A percentile compares a stretch with the other conserved stretches of the same genome.
These are phyloP conservation scores for Ornithoptera alexandrae DNA, from an alignment of 2,888 invertebrate species.

Conservation along the genomic window DNA sequence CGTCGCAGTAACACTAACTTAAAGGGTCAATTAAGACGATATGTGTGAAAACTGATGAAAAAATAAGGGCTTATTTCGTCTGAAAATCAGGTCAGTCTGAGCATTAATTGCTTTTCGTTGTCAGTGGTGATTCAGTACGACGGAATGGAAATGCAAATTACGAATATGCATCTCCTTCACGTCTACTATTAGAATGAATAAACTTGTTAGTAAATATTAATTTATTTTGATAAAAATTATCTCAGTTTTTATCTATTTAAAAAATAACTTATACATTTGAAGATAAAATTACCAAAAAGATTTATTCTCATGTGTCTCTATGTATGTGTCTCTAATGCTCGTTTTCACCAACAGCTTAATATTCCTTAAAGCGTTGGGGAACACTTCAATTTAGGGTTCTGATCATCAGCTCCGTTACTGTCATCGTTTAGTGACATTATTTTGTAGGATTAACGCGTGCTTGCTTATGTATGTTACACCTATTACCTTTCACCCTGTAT, in stretches of 20 bases:
- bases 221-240: not conserved
- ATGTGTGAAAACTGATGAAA: not conserved
- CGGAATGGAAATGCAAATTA: constrained; percentile 27
- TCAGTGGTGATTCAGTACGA: constrained; percentile 25
- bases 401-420: too few species aligned
- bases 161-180: constrained; percentile 17
- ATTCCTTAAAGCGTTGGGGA: too few species aligned
- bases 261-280: not conserved
- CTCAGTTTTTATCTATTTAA: not conserved
- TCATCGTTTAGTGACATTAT: too few species aligned
- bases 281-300: too few species aligned
- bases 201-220: not conserved
- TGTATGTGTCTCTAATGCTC: too few species aligned
- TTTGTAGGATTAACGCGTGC: too few species aligned
- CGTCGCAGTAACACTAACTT: not conserved
- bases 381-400: too few species aligned
- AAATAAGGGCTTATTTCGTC: constrained; percentile 9
- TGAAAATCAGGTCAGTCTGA: constrained; percentile 21
- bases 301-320: too few species aligned
- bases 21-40: not conserved
- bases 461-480: too few species aligned
- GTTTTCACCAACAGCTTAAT: too few species aligned
- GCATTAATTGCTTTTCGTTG: constrained; percentile 27
- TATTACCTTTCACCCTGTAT: too few species aligned
- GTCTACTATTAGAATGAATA: not conserved